phyloP scores from a whole-genome alignment of 2,113 vertebrate species.

The Aptenodytes patagonicus region DNA sequence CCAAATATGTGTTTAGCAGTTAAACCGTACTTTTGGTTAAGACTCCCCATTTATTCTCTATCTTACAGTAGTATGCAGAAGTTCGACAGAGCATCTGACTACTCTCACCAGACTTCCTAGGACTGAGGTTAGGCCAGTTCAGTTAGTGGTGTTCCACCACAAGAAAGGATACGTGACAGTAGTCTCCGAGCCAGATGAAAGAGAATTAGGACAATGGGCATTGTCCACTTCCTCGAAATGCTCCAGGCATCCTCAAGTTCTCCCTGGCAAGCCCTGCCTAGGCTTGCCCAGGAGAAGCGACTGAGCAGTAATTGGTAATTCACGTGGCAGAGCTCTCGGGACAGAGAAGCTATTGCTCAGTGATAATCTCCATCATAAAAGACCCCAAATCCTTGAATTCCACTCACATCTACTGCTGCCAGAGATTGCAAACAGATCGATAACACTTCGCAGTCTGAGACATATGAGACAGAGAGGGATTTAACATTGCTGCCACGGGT shows the following conservation, averaged over 20 bases:
- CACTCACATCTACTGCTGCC: slow-evolving; percentile 26
- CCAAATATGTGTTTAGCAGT: not conserved
- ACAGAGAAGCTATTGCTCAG: not conserved
- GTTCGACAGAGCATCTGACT: not conserved
- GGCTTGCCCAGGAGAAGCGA: not conserved
- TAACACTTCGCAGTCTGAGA: not conserved
- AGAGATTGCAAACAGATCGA: slow-evolving; percentile 35
- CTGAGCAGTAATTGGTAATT: slow-evolving; percentile 2
- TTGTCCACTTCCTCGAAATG: not conserved
- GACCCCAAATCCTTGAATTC: slow-evolving; percentile 31
- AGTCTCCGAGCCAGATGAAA: not conserved
- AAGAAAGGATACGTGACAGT: not conserved
- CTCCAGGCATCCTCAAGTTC: not conserved
- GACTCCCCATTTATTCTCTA: not conserved
- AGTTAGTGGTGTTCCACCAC: not conserved
- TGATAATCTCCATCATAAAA: slow-evolving; percentile 39
- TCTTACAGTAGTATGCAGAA: not conserved
- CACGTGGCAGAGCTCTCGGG: not conserved
- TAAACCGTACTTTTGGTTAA: not conserved
- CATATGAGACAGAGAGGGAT: slow-evolving; percentile 4
- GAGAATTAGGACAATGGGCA: not conserved
- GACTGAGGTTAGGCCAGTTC: not conserved
- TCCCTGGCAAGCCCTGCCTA: not conserved
- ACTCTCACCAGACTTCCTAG: not conserved
- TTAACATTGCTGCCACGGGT: not conserved